A percentile compares a stretch with the other conserved stretches of the same genome.
phyloP scores from a whole-genome alignment of 2,888 invertebrate species.

The Conomelus anceps region DNA sequence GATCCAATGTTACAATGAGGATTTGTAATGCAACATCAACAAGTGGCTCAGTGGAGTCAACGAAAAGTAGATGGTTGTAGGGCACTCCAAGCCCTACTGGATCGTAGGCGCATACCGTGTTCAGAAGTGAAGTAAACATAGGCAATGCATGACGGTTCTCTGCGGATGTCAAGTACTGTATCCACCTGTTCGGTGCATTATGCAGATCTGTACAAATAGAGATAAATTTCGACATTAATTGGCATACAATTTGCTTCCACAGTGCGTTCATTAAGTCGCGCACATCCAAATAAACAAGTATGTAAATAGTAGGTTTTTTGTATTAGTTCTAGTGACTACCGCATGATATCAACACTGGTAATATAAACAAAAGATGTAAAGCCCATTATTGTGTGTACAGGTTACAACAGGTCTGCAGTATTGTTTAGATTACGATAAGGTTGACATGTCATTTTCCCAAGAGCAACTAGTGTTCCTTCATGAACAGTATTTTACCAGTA shows the following conservation, averaged over 20 bases:
- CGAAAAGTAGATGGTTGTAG: conserved; percentile 94
- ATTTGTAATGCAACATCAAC: conserved; percentile 92
- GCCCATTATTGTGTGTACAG: too few relatives aligned
- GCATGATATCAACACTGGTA: too few relatives aligned
- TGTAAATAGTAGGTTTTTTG: too few relatives aligned
- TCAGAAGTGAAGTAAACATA: conserved; percentile 93
- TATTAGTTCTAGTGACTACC: too few relatives aligned
- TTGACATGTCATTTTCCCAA: too few relatives aligned
- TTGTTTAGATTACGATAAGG: too few relatives aligned
- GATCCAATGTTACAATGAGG: conserved; percentile 91
- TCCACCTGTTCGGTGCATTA: conserved; percentile 51
- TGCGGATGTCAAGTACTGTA: conserved; percentile 55
- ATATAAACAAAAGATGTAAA: too few relatives aligned
- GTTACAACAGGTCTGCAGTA: too few relatives aligned
- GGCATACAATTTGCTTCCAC: neutral
- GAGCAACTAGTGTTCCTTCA: too few relatives aligned
- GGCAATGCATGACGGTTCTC: conserved; percentile 86
- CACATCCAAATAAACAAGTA: too few relatives aligned
- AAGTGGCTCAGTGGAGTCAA: conserved; percentile 85
- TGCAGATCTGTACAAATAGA: conserved; percentile 36
- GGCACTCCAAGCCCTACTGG: conserved; percentile 97
- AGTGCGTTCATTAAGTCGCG: too few relatives aligned
- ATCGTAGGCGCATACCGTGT: conserved; percentile 95
- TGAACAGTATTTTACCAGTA: too few relatives aligned
- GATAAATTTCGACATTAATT: neutral